These are phyloP conservation scores for Ferdinandea cuprea DNA, from an alignment of 2,888 invertebrate genomes.

Conservation along the genomic window DNA sequence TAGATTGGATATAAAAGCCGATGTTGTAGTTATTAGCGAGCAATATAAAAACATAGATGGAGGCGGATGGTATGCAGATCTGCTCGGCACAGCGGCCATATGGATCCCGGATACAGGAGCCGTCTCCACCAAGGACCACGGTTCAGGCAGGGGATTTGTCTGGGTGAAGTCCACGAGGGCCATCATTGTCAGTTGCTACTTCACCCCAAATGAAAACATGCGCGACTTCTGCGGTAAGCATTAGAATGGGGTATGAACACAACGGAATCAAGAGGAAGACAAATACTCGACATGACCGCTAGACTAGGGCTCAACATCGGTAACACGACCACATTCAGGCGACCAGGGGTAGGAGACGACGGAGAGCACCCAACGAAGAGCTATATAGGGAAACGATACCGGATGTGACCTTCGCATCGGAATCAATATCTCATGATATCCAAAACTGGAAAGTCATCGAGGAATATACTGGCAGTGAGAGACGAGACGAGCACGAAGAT, in stretches of 20 bases:
- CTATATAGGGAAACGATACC: not conserved
- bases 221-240: not conserved
- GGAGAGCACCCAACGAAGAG: not conserved
- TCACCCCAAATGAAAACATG: no score
- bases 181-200: not conserved
- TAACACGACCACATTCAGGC: no score
- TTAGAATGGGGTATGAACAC: not conserved
- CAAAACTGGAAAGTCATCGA: not conserved
- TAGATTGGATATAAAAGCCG: slow-evolving; percentile 6
- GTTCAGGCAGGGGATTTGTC: not conserved
- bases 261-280: not conserved
- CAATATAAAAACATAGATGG: slow-evolving; percentile 12
- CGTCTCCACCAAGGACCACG: not conserved
- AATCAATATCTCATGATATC: not conserved
- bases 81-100: slow-evolving; percentile 17
- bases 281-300: not conserved
- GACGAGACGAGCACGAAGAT: no score
- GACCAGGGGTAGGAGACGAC: no score
- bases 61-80: slow-evolving; percentile 13
- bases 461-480: not conserved
- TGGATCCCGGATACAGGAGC: slow-evolving; percentile 31
- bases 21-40: slow-evolving; percentile 32
- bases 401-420: no score
- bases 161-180: not conserved
- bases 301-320: no score